Evolutionary conservation across 1,140 invertebrate genomes (phyloP).

Genomic region (Hydropsyche tenuis): DNA sequence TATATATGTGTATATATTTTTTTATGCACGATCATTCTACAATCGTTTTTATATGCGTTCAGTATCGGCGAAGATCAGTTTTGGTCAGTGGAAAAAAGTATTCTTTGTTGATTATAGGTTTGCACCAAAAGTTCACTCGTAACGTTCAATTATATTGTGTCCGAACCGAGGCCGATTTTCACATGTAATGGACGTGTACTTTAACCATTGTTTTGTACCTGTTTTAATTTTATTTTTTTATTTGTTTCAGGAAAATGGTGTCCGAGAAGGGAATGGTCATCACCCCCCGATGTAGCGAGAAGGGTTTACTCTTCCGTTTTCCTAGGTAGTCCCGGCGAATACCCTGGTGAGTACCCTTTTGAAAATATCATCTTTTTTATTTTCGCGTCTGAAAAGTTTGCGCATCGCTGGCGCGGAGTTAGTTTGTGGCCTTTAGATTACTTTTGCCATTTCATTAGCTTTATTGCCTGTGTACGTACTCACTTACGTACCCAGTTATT

Average conservation of each 20-base stretch:
- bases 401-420: constrained; percentile 1
- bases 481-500: constrained; percentile 10
- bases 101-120: constrained; percentile 48
- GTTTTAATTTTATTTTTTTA: constrained; percentile 50
- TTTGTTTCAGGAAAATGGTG: constrained; percentile 84
- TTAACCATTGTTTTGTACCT: constrained; percentile 38
- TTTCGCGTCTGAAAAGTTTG: constrained; percentile 28
- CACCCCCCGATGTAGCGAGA: constrained; percentile 81
- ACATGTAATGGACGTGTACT: constrained; percentile 37
- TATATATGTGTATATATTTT: too few relatives aligned
- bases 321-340: constrained; percentile 87
- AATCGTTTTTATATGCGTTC: too few relatives aligned
- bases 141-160: constrained; percentile 48
- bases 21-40: too few relatives aligned
- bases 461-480: constrained; percentile 34
- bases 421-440: constrained; percentile 39
- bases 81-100: constrained; percentile 26
- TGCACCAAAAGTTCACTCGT: constrained; percentile 40
- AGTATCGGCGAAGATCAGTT: constrained; percentile 17
- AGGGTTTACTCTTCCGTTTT: constrained; percentile 88
- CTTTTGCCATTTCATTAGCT: constrained; percentile 42
- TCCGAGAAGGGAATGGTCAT: constrained; percentile 85
- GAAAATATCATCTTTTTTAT: not conserved
- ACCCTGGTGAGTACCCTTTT: constrained; percentile 57
- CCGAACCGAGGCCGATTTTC: constrained; percentile 38